Evolutionary conservation across 2,797 vertebrate species (phyloP).

Genomic region (Loris lydekkerianus): DNA sequence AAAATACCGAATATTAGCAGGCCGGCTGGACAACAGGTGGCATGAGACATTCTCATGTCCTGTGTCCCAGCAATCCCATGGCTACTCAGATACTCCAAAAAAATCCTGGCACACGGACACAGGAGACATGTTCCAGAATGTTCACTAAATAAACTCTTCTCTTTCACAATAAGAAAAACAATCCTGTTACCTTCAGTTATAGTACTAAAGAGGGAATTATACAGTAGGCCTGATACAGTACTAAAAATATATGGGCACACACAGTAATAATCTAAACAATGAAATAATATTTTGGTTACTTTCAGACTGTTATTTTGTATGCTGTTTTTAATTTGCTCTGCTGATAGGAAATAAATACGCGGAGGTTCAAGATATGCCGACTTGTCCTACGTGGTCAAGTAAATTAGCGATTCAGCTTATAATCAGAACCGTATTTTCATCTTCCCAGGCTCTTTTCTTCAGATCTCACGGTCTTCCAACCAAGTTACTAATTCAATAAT

Average conservation of each 20-base stretch:
- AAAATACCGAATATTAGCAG: background rate
- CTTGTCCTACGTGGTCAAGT: background rate
- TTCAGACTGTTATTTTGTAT: background rate
- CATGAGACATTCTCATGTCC: background rate
- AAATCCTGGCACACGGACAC: background rate
- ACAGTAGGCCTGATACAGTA: background rate
- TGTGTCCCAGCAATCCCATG: background rate
- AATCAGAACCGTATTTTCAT: constrained; percentile 2
- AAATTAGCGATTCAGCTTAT: constrained; percentile 27
- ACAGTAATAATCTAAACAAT: background rate
- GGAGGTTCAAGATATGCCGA: background rate
- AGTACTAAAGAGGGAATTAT: background rate
- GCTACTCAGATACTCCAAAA: background rate
- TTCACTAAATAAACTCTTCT: background rate
- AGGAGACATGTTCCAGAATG: background rate
- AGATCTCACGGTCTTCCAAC: background rate
- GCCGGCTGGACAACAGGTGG: background rate
- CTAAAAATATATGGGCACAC: background rate
- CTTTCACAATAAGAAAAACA: constrained; percentile 16
- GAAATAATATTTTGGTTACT: background rate
- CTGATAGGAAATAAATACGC: constrained; percentile 51
- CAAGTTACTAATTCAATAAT: constrained; percentile 20
- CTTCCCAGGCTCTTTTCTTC: background rate
- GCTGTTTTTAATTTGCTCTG: background rate
- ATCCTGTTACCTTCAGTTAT: background rate